These are phyloP conservation scores for Coendou prehensilis DNA, from an alignment of 2,797 vertebrate genomes.

Conservation along the genomic window DNA sequence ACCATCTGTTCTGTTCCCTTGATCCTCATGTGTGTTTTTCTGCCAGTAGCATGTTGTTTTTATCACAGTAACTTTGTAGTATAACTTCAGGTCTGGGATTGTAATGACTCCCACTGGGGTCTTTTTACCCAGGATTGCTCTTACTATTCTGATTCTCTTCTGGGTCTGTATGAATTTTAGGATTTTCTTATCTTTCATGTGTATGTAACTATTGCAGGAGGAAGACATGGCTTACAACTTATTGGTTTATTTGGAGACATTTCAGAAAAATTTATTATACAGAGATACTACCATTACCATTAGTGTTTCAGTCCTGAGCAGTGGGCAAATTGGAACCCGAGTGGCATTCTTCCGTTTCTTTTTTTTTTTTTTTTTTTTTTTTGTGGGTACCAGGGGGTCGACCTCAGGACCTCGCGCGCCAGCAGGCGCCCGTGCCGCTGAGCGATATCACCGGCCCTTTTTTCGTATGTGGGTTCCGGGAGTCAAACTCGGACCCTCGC, in stretches of 20 bases:
- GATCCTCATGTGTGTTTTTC: not conserved
- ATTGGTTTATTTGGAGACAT: not conserved
- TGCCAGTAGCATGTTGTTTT: not conserved
- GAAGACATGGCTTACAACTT: not conserved
- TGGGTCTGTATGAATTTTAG: not conserved
- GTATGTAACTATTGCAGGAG: not conserved
- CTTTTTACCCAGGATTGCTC: not conserved
- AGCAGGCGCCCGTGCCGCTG: too few species aligned
- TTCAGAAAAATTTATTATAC: not conserved
- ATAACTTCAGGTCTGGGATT: not conserved
- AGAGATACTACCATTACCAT: not conserved
- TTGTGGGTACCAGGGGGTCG: too few species aligned
- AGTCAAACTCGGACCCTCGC: too few species aligned
- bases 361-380: too few species aligned
- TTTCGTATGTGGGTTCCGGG: too few species aligned
- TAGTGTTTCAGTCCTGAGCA: not conserved
- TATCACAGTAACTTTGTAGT: not conserved
- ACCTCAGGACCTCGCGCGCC: too few species aligned
- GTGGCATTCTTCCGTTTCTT: not conserved
- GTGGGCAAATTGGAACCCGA: not conserved
- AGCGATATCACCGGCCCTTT: too few species aligned
- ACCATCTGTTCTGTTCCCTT: not conserved
- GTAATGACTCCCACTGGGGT: not conserved
- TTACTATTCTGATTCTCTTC: not conserved
- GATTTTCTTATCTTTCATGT: not conserved